Evolutionary conservation across 1,140 invertebrate species (phyloP), one percentile per base, ranked within the genome.

Genomic region (Drosophila paulistorum): DNA sequence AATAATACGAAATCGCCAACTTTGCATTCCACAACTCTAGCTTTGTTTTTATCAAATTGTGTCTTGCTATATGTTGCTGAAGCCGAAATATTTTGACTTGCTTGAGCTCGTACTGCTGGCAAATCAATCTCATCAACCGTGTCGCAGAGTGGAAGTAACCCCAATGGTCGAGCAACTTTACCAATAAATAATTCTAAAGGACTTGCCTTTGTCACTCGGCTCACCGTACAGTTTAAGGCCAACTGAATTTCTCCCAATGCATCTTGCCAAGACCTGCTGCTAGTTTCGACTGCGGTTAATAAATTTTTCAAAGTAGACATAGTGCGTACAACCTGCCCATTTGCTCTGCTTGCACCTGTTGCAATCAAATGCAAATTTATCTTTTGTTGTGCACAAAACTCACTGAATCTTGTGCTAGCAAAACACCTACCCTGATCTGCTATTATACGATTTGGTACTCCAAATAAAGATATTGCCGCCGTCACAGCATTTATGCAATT

Each of bases 31-130:
- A 42, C 41, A n/a, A 42, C 41, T 42, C 41, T 42, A 42, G 41
- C 41, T 42, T n/a, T 42, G n/a, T 35, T 54, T 65, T 65, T 65
- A 65, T 65, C 45, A 65, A 65, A 65, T 55, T 55, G 62, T 14
- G n/a, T 11, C 33, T 65, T 65, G 17, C 37, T 55, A 65, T 65
- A 65, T 37, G 62, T 30, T 54, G 62, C 62, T 64, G 62, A 26
- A 64, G 62, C 30, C 35, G 30, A 51, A 41, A 64, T 64, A 64
- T 65, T 65, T 54, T 55, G 48, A 65, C 0, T 14, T 42, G 41
- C 13, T 42, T 42, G 41, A 42, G 13, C 41, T 42, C 41, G 13
- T 42, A 42, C 41, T 42, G 41, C 41, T 42, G 41, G 41, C 41
- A 42, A 42, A 42, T 42, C 41, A 42, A 42, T 42, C 41, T 42